phyloP scores from a whole-genome alignment of 2,797 vertebrate species.

The Arremon brunneinucha region DNA sequence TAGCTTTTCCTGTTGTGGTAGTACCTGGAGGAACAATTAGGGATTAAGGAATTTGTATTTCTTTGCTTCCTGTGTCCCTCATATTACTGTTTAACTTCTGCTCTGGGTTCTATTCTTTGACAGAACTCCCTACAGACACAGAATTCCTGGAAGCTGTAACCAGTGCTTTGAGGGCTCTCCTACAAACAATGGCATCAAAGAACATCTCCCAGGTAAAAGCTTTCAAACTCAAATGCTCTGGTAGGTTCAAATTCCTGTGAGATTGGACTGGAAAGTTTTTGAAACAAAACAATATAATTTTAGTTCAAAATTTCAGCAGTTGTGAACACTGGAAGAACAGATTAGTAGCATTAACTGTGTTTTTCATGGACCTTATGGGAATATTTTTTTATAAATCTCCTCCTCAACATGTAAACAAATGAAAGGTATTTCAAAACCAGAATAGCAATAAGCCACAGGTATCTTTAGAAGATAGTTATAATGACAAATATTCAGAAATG shows the following conservation, averaged over 20 bases:
- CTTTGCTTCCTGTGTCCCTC: background rate
- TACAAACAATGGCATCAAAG: slow-evolving; percentile 90
- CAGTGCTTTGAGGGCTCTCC: slow-evolving; percentile 89
- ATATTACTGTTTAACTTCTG: background rate
- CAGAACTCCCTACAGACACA: slow-evolving; percentile 85
- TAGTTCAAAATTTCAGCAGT: background rate
- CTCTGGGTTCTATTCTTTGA: slow-evolving; percentile 52
- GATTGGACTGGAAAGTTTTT: background rate
- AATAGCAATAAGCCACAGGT: background rate
- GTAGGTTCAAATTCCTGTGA: background rate
- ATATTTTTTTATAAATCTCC: background rate
- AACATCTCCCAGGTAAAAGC: slow-evolving; percentile 90
- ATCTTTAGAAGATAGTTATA: background rate
- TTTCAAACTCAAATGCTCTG: background rate
- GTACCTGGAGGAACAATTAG: background rate
- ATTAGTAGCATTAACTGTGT: background rate
- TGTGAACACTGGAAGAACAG: background rate
- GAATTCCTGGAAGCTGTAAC: slow-evolving; percentile 94
- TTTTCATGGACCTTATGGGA: background rate
- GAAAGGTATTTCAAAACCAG: background rate
- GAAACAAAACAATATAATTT: background rate
- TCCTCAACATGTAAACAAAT: background rate
- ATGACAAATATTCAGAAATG: background rate
- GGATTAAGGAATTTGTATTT: slow-evolving; percentile 21
- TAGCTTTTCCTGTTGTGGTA: background rate